phyloP scores from a whole-genome alignment of 2,888 invertebrate species.

The Aphodius sticticus region DNA sequence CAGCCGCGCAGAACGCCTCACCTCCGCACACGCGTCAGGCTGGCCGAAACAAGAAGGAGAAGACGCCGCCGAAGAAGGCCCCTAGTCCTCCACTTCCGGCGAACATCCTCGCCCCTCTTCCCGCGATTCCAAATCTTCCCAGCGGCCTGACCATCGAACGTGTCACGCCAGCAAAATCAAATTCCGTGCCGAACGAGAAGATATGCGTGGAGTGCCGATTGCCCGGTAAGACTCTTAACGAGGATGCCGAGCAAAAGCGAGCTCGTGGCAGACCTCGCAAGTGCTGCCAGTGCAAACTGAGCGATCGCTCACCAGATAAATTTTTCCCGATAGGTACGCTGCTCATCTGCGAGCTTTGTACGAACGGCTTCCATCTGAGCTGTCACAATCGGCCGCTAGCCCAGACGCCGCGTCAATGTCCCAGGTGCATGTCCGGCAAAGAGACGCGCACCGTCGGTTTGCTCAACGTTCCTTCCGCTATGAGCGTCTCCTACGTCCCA shows the following conservation, averaged over 20 bases:
- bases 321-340: conserved; percentile 56
- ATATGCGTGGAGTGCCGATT: conserved; percentile 62
- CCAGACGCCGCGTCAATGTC: conserved; percentile 61
- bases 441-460: conserved; percentile 53
- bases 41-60: conserved; percentile 51
- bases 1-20: conserved; percentile 59
- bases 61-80: conserved; percentile 42
- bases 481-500: conserved; percentile 54
- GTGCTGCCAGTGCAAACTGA: too few relatives aligned
- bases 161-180: conserved; percentile 57
- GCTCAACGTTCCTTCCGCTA: conserved; percentile 54
- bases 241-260: too few relatives aligned
- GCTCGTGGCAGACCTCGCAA: too few relatives aligned
- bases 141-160: conserved; percentile 64
- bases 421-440: conserved; percentile 58
- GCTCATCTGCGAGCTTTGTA: conserved; percentile 62
- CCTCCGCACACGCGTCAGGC: conserved; percentile 64
- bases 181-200: conserved; percentile 52
- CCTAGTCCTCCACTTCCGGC: conserved; percentile 46
- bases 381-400: conserved; percentile 63
- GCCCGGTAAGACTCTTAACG: conserved; percentile 55
- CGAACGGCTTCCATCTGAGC: conserved; percentile 62
- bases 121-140: conserved; percentile 62
- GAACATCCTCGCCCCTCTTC: conserved; percentile 45
- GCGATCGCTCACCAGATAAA: not conserved